These are phyloP conservation scores for Synergus japonicus DNA, from an alignment of 2,888 invertebrate genomes.

Conservation along the genomic window DNA sequence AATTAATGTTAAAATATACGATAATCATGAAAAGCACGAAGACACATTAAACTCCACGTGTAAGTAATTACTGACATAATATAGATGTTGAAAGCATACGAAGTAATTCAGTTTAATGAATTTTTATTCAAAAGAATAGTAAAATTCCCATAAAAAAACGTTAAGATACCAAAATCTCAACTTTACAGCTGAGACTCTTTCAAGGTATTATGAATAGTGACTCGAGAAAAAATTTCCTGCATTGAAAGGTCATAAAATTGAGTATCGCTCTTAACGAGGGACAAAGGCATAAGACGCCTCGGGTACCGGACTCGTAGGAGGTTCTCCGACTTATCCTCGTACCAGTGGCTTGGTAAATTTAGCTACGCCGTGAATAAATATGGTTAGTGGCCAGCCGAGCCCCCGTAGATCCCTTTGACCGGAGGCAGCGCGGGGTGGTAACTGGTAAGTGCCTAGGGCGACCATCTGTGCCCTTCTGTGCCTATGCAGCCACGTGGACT, in stretches of 20 bases:
- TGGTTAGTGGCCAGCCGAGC: constrained; percentile 73
- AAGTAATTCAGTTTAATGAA: background rate
- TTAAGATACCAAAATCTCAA: too few relatives aligned
- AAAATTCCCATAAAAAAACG: too few relatives aligned
- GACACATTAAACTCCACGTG: constrained; percentile 27
- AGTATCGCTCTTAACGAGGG: constrained; percentile 3
- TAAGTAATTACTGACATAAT: background rate
- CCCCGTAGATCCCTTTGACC: constrained; percentile 74
- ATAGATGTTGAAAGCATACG: background rate
- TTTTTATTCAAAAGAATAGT: background rate
- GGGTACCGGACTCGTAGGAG: constrained; percentile 45
- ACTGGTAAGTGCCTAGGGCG: constrained; percentile 76
- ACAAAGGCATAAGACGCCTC: constrained; percentile 48
- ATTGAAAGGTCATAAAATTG: constrained; percentile 13
- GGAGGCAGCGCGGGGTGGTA: constrained; percentile 69
- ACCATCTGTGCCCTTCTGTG: constrained; percentile 76
- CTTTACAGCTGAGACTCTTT: too few relatives aligned
- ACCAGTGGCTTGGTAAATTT: constrained; percentile 67
- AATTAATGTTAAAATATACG: constrained; percentile 1
- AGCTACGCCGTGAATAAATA: constrained; percentile 75
- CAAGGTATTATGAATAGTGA: background rate
- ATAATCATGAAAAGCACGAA: background rate
- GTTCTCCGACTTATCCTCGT: constrained; percentile 62
- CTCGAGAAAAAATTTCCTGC: background rate
- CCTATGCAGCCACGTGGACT: constrained; percentile 73